Evolutionary conservation across 2,797 vertebrate species (phyloP).

Genomic region (Philypnodon macrostomus): DNA sequence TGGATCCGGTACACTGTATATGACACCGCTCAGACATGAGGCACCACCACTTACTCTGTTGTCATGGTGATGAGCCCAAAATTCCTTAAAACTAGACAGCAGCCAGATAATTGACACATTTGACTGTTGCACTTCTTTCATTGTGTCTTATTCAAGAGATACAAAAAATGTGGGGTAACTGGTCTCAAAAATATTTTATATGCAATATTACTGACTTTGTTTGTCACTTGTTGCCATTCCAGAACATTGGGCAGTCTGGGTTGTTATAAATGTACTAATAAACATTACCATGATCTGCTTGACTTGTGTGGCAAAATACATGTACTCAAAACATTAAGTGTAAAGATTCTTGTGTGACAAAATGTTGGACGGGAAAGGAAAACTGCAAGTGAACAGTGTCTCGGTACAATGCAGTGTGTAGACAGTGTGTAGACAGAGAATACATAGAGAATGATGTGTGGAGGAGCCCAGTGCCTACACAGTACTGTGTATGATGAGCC

Average conservation of each 20-base stretch:
- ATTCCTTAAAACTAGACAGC: background rate
- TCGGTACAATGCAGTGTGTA: background rate
- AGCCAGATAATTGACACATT: conserved; percentile 9
- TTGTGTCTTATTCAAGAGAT: background rate
- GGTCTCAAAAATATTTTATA: background rate
- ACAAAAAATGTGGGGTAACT: background rate
- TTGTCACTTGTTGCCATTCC: too few relatives aligned
- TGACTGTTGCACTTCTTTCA: conserved; percentile 3
- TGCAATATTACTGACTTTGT: too few relatives aligned
- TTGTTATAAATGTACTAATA: too few relatives aligned
- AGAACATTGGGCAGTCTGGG: too few relatives aligned
- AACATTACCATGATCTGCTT: too few relatives aligned
- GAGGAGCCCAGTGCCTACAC: conserved; percentile 25
- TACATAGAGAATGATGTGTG: conserved; percentile 20
- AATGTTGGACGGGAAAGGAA: background rate
- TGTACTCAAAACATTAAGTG: too few relatives aligned
- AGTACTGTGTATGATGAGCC: conserved; percentile 54
- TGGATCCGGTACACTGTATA: background rate
- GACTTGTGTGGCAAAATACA: too few relatives aligned
- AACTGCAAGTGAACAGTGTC: background rate
- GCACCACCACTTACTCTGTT: background rate
- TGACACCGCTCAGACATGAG: background rate
- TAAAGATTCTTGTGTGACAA: background rate
- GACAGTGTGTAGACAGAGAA: conserved; percentile 3
- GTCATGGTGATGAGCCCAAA: background rate